These are phyloP conservation scores for Limnephilus auricula DNA, from an alignment of 2,888 invertebrate species.

Conservation along the genomic window DNA sequence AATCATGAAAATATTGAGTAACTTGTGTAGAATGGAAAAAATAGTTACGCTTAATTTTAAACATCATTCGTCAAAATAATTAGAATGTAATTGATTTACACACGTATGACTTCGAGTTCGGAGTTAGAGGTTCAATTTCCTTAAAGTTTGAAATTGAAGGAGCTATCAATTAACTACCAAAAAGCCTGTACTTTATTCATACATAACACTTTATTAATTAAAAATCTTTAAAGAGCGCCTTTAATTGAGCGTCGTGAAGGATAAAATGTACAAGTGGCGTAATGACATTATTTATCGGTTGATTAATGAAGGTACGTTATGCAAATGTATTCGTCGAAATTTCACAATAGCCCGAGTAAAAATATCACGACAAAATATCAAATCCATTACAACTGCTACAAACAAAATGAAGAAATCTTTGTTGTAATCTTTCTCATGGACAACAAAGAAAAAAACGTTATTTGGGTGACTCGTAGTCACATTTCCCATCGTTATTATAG, in stretches of 20 bases:
- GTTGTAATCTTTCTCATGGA: slow-evolving; percentile 5
- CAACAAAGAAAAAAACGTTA: slow-evolving; percentile 9
- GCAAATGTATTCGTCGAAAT: neutral
- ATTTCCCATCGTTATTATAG: neutral
- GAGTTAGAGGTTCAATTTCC: no score
- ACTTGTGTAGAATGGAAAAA: no score
- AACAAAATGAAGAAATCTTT: neutral
- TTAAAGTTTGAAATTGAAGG: no score
- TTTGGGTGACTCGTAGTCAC: neutral
- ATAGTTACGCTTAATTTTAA: no score
- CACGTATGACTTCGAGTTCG: no score
- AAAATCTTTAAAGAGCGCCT: no score
- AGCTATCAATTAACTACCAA: no score
- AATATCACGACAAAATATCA: neutral
- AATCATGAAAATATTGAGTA: no score
- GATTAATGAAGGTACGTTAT: neutral
- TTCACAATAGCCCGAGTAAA: slow-evolving; percentile 26
- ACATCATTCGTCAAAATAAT: no score
- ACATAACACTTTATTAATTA: no score
- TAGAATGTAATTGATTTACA: no score
- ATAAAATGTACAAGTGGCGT: neutral
- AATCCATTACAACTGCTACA: slow-evolving; percentile 18
- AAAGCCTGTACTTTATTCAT: no score
- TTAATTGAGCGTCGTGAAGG: neutral
- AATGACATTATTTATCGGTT: neutral